phyloP scores from a whole-genome alignment of 2,113 vertebrate species.

The Vulpes lagopus region DNA sequence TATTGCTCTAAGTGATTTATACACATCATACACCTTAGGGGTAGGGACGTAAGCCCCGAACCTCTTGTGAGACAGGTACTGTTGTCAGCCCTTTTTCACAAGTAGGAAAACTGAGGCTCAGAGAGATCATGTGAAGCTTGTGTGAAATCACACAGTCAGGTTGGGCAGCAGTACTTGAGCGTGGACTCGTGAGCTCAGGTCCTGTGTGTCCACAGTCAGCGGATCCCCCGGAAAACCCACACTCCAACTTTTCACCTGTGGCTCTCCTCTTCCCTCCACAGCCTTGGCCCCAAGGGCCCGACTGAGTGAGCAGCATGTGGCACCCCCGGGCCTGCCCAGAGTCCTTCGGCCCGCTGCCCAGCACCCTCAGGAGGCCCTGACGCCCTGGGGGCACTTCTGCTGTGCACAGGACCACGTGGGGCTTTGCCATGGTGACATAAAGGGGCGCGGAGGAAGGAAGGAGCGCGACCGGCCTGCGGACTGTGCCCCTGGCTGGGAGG shows the following conservation, averaged over 20 bases:
- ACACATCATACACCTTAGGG: background rate
- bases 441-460: slow-evolving; percentile 86
- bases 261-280: slow-evolving; percentile 56
- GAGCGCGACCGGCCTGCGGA: slow-evolving; percentile 76
- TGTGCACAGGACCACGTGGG: slow-evolving; percentile 87
- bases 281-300: background rate
- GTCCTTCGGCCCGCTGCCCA: background rate
- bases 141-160: background rate
- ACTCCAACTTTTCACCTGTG: background rate
- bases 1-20: background rate
- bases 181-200: background rate
- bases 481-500: slow-evolving; percentile 78
- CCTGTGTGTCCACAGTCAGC: background rate
- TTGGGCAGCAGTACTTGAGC: background rate
- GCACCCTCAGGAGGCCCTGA: slow-evolving; percentile 78
- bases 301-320: slow-evolving; percentile 70
- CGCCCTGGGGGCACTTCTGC: slow-evolving; percentile 84
- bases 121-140: background rate
- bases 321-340: rapidly evolving
- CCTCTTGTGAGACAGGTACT: background rate
- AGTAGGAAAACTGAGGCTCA: background rate
- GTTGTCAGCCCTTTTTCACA: background rate
- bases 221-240: background rate
- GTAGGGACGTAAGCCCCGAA: background rate
- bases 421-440: slow-evolving; percentile 99